A percentile compares a stretch with the other conserved stretches of the same genome.
Evolutionary conservation across 2,797 vertebrate genomes (phyloP).

Genomic region (Ctenosaura bakeri): DNA sequence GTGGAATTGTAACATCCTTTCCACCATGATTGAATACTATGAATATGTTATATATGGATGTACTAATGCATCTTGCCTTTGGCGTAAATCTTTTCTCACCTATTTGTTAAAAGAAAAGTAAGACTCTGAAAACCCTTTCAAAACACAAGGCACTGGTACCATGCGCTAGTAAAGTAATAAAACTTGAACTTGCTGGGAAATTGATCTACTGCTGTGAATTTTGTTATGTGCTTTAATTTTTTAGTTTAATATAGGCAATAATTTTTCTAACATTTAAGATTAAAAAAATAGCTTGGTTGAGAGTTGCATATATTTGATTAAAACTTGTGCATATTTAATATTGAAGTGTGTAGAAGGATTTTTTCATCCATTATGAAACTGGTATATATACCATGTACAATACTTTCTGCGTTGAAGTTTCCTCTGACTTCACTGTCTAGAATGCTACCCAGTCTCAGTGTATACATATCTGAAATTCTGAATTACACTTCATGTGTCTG

Average conservation of each 20-base stretch:
- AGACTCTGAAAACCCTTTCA: slow-evolving; percentile 25
- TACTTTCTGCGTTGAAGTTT: not conserved
- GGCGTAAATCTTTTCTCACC: not conserved
- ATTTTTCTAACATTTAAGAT: not conserved
- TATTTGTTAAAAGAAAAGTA: slow-evolving; percentile 26
- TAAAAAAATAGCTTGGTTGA: not conserved
- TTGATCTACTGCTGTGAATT: not conserved
- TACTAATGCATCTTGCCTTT: not conserved
- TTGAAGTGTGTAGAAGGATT: not conserved
- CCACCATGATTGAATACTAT: not conserved
- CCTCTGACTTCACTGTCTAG: not conserved
- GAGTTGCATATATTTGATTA: not conserved
- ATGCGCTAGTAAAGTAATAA: not conserved
- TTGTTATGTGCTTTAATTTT: not conserved
- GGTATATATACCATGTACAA: not conserved
- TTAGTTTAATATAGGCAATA: slow-evolving; percentile 4
- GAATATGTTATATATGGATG: not conserved
- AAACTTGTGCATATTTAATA: not conserved
- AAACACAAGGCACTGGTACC: accelerated
- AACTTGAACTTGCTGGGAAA: not conserved
- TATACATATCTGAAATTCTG: not conserved
- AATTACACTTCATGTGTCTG: not conserved
- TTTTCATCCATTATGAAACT: not conserved
- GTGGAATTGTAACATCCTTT: not conserved
- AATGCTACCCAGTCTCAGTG: not conserved